These are phyloP conservation scores for Drosophila lacertosa DNA, from an alignment of 1,140 invertebrate genomes.

Conservation along the genomic window DNA sequence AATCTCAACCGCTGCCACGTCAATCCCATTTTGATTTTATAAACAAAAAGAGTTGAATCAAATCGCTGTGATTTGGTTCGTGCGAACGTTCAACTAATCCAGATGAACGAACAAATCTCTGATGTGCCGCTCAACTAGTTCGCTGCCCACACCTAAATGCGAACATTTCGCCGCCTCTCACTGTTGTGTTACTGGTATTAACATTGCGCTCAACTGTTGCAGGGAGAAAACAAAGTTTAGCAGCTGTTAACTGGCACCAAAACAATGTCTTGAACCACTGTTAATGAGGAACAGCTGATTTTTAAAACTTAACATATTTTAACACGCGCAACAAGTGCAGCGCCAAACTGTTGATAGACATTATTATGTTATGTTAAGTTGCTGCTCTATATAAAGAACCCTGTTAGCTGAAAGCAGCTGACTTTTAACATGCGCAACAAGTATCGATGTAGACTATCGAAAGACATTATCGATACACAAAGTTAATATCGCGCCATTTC, in stretches of 20 bases:
- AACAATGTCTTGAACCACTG: not conserved
- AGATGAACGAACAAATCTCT: constrained; percentile 7
- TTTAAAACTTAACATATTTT: not conserved
- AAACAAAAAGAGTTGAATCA: constrained; percentile 52
- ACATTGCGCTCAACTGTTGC: not conserved
- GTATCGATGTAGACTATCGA: not conserved
- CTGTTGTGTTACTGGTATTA: constrained; percentile 4
- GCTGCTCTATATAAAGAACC: not conserved
- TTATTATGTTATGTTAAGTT: too few species aligned
- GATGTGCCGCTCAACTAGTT: not conserved
- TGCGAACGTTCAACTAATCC: not conserved
- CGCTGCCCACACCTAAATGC: not conserved
- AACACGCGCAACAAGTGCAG: not conserved
- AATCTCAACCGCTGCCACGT: constrained; percentile 75
- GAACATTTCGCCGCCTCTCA: not conserved
- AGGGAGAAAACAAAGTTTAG: not conserved
- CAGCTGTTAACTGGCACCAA: not conserved
- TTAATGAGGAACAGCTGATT: not conserved
- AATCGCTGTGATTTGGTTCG: not conserved
- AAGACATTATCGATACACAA: not conserved
- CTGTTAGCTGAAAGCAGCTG: constrained; percentile 4
- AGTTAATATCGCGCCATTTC: not conserved
- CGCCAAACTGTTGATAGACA: not conserved
- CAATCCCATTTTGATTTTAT: constrained; percentile 73
- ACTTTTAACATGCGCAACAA: constrained; percentile 8